Base-by-base conservation (phyloP, 2,888 invertebrate genomes). In the Pandemis heparana region DNA sequence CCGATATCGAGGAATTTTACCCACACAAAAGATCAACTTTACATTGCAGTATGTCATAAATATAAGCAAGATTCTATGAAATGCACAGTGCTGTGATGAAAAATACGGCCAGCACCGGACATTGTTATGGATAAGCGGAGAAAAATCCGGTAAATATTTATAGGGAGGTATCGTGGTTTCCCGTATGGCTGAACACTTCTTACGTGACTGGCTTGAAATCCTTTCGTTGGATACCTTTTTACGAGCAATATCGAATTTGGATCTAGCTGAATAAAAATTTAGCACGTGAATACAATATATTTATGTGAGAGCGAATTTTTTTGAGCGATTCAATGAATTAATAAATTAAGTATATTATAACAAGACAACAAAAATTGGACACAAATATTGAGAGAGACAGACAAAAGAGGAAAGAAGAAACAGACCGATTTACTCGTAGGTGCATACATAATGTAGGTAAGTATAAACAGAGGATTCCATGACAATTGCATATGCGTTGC, bases 91-190 rank as follows among this genome's bases (percentile, higher is more conserved):
- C 79, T 81, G 82, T 83, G 80, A 82, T 81, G 79, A 82, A 81
- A 80, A 81, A 78, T 80, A 81, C 79, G 82, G 79, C 81, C 80
- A 81, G 80, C 81, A 81, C 80, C 79, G 80, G 81, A 79, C 80
- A 83, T 82, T 84, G 83, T 82, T 83, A 80, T 80, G 82, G 81
- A 82, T 82, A 83, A 82, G 77, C 80, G 78, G 77, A 82, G 80
- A 82, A 81, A 83, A 83, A 80, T 80, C 79, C 77, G 77, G 80
- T 77, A 81, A 81, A 82, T 82, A 82, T 82, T 81, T 83, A 83
- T 81, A 77, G 79, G 76, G 72, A 69, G 53, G 71, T 74, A 73
- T 73, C 73, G 59, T 63, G 69, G 68, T 69, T 73, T 60, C 62
- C 48, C 64, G 69, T 64, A 48, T 73, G 73, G 73, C 68, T 69